These are phyloP conservation scores for Motacilla alba DNA, from an alignment of 2,113 vertebrate species.

Conservation along the genomic window DNA sequence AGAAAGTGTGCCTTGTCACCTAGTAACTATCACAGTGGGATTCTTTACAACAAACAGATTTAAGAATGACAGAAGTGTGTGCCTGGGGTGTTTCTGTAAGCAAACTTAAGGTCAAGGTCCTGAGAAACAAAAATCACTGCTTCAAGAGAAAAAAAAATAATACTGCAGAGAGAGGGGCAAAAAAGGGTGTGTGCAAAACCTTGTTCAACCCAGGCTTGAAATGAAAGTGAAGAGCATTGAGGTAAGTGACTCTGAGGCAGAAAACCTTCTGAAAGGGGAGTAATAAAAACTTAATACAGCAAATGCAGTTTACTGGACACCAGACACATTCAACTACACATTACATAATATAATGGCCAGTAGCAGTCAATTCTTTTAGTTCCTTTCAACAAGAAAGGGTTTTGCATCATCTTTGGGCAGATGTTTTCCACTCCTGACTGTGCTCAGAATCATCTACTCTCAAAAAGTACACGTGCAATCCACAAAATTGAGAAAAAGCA, in stretches of 20 bases:
- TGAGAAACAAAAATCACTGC: not conserved
- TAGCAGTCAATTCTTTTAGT: not conserved
- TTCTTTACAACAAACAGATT: not conserved
- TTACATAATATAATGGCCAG: not conserved
- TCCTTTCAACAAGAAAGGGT: not conserved
- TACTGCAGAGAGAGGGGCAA: not conserved
- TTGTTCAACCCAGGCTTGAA: not conserved
- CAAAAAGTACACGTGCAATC: rapidly evolving
- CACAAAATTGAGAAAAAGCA: not conserved
- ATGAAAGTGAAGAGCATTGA: not conserved
- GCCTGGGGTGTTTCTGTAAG: not conserved
- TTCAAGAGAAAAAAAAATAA: not conserved
- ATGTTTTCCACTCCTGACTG: not conserved
- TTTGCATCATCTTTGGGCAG: not conserved
- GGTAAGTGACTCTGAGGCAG: not conserved
- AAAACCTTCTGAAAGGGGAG: not conserved
- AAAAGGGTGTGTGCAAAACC: not conserved
- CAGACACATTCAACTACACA: not conserved
- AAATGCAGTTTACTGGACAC: not conserved
- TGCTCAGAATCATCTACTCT: not conserved
- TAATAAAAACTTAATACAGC: not conserved
- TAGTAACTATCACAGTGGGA: not conserved
- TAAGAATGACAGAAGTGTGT: not conserved
- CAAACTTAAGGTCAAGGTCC: not conserved
- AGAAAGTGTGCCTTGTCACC: not conserved